Evolutionary conservation across 2,113 vertebrate genomes (phyloP).

Genomic region (Desmodus rotundus): DNA sequence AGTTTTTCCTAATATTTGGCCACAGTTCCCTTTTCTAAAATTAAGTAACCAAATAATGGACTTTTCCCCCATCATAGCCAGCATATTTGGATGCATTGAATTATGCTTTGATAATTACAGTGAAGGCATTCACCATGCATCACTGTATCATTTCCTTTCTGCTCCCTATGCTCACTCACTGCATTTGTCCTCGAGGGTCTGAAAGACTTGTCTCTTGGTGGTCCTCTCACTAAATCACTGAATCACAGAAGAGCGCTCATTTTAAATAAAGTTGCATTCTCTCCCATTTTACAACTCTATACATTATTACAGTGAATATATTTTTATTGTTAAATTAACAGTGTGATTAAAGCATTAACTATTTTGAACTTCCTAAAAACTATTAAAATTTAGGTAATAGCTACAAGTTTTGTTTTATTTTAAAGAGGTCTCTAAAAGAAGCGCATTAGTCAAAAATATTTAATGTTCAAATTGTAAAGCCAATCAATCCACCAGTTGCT

Average conservation of each 20-base stretch:
- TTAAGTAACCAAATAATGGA: not conserved
- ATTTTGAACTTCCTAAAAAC: not conserved
- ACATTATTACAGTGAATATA: not conserved
- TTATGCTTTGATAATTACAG: not conserved
- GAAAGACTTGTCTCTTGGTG: not conserved
- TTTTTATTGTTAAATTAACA: not conserved
- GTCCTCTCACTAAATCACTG: not conserved
- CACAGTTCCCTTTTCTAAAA: conserved; percentile 27
- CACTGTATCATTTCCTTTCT: not conserved
- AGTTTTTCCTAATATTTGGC: not conserved
- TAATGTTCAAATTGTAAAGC: not conserved
- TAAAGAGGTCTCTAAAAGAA: conserved; percentile 12
- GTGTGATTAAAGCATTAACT: not conserved
- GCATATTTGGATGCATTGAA: not conserved
- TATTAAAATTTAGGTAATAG: not conserved
- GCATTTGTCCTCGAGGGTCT: not conserved
- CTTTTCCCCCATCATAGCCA: not conserved
- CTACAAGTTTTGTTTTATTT: not conserved
- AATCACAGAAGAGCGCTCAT: not conserved
- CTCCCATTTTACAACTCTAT: not conserved
- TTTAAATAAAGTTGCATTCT: not conserved
- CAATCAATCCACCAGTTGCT: not conserved
- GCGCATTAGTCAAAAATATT: not conserved
- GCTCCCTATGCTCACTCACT: not conserved
- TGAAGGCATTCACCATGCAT: not conserved